A percentile compares a stretch with the other conserved stretches of the same genome.
phyloP scores from a whole-genome alignment of 2,888 invertebrate species.

The Temnothorax rugatulus region DNA sequence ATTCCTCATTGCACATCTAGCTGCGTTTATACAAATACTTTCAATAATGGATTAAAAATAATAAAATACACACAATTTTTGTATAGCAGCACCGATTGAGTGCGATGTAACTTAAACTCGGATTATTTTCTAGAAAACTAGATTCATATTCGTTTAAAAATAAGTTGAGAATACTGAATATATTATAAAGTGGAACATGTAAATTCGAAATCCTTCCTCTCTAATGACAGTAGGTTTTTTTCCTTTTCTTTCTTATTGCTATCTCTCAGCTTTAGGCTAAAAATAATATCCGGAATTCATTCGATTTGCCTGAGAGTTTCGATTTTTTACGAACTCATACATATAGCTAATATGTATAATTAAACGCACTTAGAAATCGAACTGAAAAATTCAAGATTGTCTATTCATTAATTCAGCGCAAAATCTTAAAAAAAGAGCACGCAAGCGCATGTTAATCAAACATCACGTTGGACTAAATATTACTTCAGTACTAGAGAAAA shows the following conservation, averaged over 20 bases:
- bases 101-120: slow-evolving; percentile 53
- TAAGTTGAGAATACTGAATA: slow-evolving; percentile 66
- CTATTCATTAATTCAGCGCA: slow-evolving; percentile 30
- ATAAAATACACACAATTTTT: slow-evolving; percentile 29
- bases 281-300: slow-evolving; percentile 56
- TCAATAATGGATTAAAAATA: slow-evolving; percentile 57
- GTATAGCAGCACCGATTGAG: slow-evolving; percentile 51
- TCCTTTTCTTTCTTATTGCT: slow-evolving; percentile 60
- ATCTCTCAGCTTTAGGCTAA: slow-evolving; percentile 60
- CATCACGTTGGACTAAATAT: slow-evolving; percentile 58
- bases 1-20: slow-evolving; percentile 43
- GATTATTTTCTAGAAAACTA: slow-evolving; percentile 63
- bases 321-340: slow-evolving; percentile 10
- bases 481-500: slow-evolving; percentile 58
- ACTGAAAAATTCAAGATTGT: slow-evolving; percentile 8
- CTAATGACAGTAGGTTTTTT: slow-evolving; percentile 40
- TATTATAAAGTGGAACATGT: slow-evolving; percentile 58
- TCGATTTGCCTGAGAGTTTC: not conserved
- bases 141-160: slow-evolving; percentile 59
- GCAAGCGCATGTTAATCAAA: slow-evolving; percentile 61
- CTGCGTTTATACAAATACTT: slow-evolving; percentile 61
- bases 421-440: slow-evolving; percentile 46
- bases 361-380: slow-evolving; percentile 1
- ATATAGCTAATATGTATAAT: not conserved
- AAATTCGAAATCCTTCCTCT: slow-evolving; percentile 44